phyloP scores from a whole-genome alignment of 2,113 vertebrate genomes.

The Apteryx owenii region DNA sequence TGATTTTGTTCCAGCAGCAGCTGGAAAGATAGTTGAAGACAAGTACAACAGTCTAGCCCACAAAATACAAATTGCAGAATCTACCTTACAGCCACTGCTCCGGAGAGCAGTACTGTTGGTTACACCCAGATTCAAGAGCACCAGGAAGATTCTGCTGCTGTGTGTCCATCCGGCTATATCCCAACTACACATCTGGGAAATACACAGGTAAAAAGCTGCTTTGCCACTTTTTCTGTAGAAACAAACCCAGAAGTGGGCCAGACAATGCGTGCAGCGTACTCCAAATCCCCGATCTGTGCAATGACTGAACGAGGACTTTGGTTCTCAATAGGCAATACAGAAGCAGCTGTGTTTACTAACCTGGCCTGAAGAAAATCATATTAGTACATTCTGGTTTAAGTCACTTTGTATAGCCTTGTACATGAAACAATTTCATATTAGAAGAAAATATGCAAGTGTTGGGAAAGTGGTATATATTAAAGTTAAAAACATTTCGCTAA shows the following conservation, averaged over 20 bases:
- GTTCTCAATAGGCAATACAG: rapidly evolving
- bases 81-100: background rate
- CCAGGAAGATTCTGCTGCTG: background rate
- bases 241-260: background rate
- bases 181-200: background rate
- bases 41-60: background rate
- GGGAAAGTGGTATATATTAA: background rate
- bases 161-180: background rate
- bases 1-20: background rate
- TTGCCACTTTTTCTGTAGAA: background rate
- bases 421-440: background rate
- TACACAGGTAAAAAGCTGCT: background rate
- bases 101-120: background rate
- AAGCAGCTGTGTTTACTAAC: background rate
- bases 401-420: rapidly evolving
- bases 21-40: background rate
- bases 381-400: background rate
- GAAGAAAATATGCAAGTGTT: background rate
- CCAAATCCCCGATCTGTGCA: background rate
- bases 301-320: rapidly evolving
- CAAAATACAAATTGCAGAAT: background rate
- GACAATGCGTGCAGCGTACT: background rate
- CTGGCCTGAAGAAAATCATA: background rate
- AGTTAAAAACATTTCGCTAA: background rate
- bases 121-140: background rate